Evolutionary conservation across 2,113 vertebrate species (phyloP).

Genomic region (Rhineura floridana): DNA sequence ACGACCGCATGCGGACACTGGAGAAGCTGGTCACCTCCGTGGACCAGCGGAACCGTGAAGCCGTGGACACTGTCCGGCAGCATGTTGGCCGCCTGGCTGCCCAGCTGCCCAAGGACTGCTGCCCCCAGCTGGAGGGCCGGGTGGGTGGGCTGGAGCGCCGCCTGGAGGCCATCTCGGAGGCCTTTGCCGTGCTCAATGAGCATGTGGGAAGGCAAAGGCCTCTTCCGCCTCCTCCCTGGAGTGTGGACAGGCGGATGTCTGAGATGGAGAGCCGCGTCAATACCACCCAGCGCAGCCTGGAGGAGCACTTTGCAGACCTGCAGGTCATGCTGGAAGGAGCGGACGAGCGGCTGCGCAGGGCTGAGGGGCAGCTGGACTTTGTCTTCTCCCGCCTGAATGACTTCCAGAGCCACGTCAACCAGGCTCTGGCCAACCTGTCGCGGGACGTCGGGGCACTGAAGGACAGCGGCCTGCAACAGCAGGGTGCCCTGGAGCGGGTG

Average conservation of each 20-base stretch:
- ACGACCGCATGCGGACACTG: slow-evolving; percentile 81
- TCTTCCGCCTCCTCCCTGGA: slow-evolving; percentile 67
- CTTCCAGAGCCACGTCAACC: slow-evolving; percentile 44
- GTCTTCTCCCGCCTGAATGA: slow-evolving; percentile 23
- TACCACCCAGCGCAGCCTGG: slow-evolving; percentile 77
- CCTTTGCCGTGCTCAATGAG: slow-evolving; percentile 74
- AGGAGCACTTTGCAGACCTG: slow-evolving; percentile 70
- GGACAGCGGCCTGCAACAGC: slow-evolving; percentile 71
- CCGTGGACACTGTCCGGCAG: slow-evolving; percentile 70
- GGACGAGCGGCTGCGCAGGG: slow-evolving; percentile 70
- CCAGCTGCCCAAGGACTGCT: slow-evolving; percentile 71
- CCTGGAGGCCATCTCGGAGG: slow-evolving; percentile 73
- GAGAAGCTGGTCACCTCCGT: slow-evolving; percentile 84
- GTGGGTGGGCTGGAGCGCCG: slow-evolving; percentile 74
- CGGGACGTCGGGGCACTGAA: slow-evolving; percentile 73
- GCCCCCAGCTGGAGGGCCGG: slow-evolving; percentile 69
- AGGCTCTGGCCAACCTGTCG: slow-evolving; percentile 72
- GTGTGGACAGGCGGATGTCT: slow-evolving; percentile 77
- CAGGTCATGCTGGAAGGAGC: slow-evolving; percentile 36
- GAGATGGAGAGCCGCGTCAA: slow-evolving; percentile 85
- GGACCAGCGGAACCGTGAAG: slow-evolving; percentile 82
- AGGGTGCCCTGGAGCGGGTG: slow-evolving; percentile 62
- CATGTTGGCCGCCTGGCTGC: slow-evolving; percentile 68
- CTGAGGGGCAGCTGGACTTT: slow-evolving; percentile 63
- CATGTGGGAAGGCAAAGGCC: slow-evolving; percentile 45